phyloP scores from a whole-genome alignment of 2,797 vertebrate genomes.

The Neosilurus mollespiculum region DNA sequence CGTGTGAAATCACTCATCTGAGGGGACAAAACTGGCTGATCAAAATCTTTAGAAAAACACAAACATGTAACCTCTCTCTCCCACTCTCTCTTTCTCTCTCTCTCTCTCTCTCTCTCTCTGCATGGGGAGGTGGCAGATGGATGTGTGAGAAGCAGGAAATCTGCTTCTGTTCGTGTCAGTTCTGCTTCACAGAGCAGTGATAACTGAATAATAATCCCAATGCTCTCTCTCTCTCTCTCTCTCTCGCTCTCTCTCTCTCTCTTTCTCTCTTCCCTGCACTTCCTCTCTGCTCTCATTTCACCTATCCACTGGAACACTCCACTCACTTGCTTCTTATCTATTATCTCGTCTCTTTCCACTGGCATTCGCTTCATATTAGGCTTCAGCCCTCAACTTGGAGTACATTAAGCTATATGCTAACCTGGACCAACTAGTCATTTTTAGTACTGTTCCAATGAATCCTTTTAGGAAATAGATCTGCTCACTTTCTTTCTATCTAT shows the following conservation, averaged over 20 bases:
- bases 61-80: background rate
- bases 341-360: constrained; percentile 50
- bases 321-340: constrained; percentile 46
- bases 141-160: constrained; percentile 79
- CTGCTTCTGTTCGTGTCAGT: constrained; percentile 79
- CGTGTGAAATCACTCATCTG: constrained; percentile 15
- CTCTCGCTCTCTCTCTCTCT: constrained; percentile 59
- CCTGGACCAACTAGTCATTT: constrained; percentile 10
- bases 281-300: constrained; percentile 46
- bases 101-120: constrained; percentile 60
- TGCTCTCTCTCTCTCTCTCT: constrained; percentile 51
- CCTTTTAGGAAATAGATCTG: constrained; percentile 12
- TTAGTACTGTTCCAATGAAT: background rate
- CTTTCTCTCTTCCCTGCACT: constrained; percentile 41
- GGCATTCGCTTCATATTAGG: constrained; percentile 51
- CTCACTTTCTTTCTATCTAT: background rate
- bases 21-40: constrained; percentile 21
- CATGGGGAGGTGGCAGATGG: constrained; percentile 76
- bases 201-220: constrained; percentile 79
- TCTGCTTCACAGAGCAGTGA: constrained; percentile 77
- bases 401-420: constrained; percentile 25
- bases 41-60: constrained; percentile 29
- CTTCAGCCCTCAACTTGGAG: constrained; percentile 44
- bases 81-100: constrained; percentile 46
- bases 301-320: constrained; percentile 43